phyloP scores from a whole-genome alignment of 2,888 invertebrate genomes.

The Ecliptopera silaceata region DNA sequence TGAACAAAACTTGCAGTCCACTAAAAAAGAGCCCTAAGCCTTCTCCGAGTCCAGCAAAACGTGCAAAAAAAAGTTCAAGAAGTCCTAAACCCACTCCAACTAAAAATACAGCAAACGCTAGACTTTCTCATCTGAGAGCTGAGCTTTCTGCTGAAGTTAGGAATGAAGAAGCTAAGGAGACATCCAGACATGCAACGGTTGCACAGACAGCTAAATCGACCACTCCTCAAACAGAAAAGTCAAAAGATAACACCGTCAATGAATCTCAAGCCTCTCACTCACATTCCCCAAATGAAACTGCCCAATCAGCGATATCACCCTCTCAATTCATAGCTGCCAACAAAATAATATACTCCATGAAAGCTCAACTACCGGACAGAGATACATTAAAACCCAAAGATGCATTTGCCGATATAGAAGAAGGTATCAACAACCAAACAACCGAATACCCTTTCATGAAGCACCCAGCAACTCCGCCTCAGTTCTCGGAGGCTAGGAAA shows the following conservation, averaged over 20 bases:
- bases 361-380: conserved; percentile 72
- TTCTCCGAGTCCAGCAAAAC: conserved; percentile 12
- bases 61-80: conserved; percentile 6
- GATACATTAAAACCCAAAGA: conserved; percentile 65
- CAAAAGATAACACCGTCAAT: conserved; percentile 24
- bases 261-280: conserved; percentile 34
- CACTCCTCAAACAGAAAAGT: conserved; percentile 45
- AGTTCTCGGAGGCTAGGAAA: conserved; percentile 75
- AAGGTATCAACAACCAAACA: conserved; percentile 71
- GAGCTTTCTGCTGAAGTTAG: conserved; percentile 50
- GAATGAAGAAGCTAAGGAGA: conserved; percentile 45
- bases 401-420: conserved; percentile 74
- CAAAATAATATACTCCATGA: conserved; percentile 76
- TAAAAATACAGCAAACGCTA: conserved; percentile 62
- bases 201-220: conserved; percentile 23
- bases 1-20: background rate
- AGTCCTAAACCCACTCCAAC: conserved; percentile 38
- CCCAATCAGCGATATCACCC: conserved; percentile 65
- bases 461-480: conserved; percentile 74
- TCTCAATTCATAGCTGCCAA: conserved; percentile 76
- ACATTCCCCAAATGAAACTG: conserved; percentile 66
- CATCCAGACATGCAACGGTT: conserved; percentile 30
- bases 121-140: conserved; percentile 57
- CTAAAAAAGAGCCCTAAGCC: conserved; percentile 11
- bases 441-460: conserved; percentile 71